Base-by-base conservation (phyloP, 1,140 invertebrate genomes). In the Chionoecetes opilio region DNA sequence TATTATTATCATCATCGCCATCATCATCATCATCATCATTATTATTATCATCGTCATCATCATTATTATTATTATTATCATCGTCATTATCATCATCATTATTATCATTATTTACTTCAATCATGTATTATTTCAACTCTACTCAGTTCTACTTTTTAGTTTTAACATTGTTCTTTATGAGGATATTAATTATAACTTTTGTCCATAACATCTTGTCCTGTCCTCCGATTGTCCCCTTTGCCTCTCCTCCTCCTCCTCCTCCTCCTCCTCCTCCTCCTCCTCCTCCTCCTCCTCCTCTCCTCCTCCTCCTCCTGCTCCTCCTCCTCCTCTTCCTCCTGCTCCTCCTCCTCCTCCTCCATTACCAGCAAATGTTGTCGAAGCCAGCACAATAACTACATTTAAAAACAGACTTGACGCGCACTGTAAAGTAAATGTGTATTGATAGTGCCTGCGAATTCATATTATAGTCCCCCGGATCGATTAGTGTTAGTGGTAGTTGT, bases 31-130 rank as follows among this genome's bases (percentile, higher is more conserved):
- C 63, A n/a, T n/a, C n/a, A n/a, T 11, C n/a, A 75, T 75, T 75
- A 14, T 11, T n/a, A 11, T 75, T 75, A 14, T n/a, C 63, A 75
- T 75, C 63, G n/a, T 75, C 63, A n/a, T 75, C 63, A 75, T 75
- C 63, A 75, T 75, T n/a, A 75, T 75, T n/a, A 75, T 75, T n/a
- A 75, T 75, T n/a, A 75, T 75, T n/a, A 75, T 75, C 63, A 75
- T 75, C 63, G n/a, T 75, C 63, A 75, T 75, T n/a, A 75, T 75
- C 63, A 75, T 75, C 63, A 75, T 75, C 63, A 75, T 75, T n/a
- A 75, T 75, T n/a, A 75, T 75, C 63, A 75, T 75, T n/a, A 14
- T 11, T n/a, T 75, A n/a, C n/a, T 75, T n/a, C 63, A 11, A 75
- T n/a, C n/a, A 75, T 75, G 63, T 75, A 75, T n/a, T 14, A 14